phyloP scores from a whole-genome alignment of 2,113 vertebrate species.

The Labeo catla region DNA sequence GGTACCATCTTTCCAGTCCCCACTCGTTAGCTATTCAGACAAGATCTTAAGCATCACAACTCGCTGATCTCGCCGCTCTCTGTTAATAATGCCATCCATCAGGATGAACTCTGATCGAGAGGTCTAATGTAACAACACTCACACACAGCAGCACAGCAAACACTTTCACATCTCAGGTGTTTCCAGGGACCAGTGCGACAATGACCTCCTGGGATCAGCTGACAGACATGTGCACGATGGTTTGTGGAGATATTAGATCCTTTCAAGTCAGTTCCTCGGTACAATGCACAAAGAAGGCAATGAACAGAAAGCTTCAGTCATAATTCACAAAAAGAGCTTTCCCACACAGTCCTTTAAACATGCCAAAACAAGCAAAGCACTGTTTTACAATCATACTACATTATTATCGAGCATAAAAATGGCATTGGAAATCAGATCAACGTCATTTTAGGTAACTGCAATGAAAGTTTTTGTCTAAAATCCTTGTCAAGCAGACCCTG shows the following conservation, averaged over 20 bases:
- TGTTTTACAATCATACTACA: not conserved
- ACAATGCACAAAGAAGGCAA: not conserved
- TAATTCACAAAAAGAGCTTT: constrained; percentile 4
- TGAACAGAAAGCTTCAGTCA: constrained; percentile 14
- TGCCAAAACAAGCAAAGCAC: constrained; percentile 4
- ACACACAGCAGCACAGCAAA: not conserved
- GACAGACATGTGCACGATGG: not conserved
- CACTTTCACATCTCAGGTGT: not conserved
- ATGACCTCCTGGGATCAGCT: not conserved
- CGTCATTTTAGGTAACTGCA: not conserved
- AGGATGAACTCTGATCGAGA: not conserved
- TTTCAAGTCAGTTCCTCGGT: not conserved
- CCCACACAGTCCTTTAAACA: constrained; percentile 29
- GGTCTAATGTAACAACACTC: not conserved
- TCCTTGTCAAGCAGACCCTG: not conserved
- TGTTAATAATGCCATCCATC: not conserved
- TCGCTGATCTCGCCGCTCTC: not conserved
- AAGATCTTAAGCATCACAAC: not conserved
- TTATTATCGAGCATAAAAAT: not conserved
- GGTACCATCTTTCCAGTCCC: not conserved
- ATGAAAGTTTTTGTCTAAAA: not conserved
- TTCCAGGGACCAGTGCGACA: not conserved
- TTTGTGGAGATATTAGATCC: not conserved
- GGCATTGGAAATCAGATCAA: not conserved
- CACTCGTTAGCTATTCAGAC: constrained; percentile 4